Percentiles rank a stretch among this genome's conserved stretches.
phyloP scores from a whole-genome alignment of 2,888 invertebrate genomes.

The Tetragnatha montana region DNA sequence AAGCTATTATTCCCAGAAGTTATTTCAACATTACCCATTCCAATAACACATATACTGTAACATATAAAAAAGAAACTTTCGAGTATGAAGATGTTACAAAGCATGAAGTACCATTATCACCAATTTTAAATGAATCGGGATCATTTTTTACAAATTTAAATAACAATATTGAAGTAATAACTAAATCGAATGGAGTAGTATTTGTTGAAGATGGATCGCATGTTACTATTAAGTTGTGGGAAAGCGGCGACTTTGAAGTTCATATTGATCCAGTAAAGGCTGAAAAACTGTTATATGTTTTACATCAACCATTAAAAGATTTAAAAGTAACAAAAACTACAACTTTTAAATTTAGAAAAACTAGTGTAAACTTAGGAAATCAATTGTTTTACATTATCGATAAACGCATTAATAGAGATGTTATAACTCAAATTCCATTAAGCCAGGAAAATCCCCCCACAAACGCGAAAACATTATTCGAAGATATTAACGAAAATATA shows the following conservation, averaged over 20 bases:
- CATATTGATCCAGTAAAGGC: not conserved
- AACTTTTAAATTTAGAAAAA: not conserved
- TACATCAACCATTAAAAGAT: not conserved
- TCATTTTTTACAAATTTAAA: not conserved
- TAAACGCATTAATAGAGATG: not conserved
- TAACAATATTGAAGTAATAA: not conserved
- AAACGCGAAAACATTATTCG: not conserved
- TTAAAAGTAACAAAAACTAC: not conserved
- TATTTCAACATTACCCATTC: not conserved
- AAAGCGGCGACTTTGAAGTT: not conserved
- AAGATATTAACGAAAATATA: not conserved
- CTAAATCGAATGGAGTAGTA: not conserved
- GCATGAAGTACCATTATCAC: not conserved
- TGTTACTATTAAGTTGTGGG: not conserved
- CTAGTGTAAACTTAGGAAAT: not conserved
- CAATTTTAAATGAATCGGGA: not conserved
- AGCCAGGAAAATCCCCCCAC: not conserved
- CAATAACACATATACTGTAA: not conserved
- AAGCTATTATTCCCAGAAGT: slow-evolving; percentile 68
- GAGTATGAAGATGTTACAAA: not conserved
- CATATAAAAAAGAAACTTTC: not conserved
- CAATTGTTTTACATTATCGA: not conserved
- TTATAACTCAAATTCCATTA: not conserved
- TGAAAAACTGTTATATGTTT: not conserved
- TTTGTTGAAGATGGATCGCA: not conserved